Evolutionary conservation across 2,113 vertebrate genomes (phyloP), one percentile per base, ranked within the genome.

Genomic region (Aldabrachelys gigantea): DNA sequence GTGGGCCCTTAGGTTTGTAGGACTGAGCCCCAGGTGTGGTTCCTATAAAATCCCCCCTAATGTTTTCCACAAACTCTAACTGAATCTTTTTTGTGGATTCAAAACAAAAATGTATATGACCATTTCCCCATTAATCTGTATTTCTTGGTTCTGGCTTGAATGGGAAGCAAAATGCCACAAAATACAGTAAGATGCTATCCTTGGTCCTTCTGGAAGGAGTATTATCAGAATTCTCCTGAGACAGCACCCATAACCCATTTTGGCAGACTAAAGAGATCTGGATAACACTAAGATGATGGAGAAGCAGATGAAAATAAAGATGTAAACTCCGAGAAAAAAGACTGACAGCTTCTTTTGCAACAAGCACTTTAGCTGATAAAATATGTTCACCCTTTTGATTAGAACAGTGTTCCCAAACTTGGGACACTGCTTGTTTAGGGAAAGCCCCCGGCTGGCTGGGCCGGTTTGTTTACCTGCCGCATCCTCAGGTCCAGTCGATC

Each of bases 251-350:
- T 82, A 88, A 53, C 94, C 2, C 0, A 94, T 85, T 17, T 80
- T 93, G 95, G 90, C 52, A 53, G 38, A 22, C 57, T 76, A 69
- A 92, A 85, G 89, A 96, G 50, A 87, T 89, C 72, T 14, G 62
- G 14, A 72, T 72, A 72, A 72, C 65, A n/a, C 65, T 72, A 24
- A 90, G 88, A 82, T 93, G 95, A 96, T 56, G 80, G 92, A 93
- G 85, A 78, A 76, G 82, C 78, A 85, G 49, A 50, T 91, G 65
- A 38, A 72, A 72, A 72, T 38, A 38, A 69, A 85, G 50, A 35
- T 49, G 62, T 16, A 41, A 80, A 85, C 11, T n/a, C 49, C 86
- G 8, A 59, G 3, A 41, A 49, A 49, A 38, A 80, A 31, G 16
- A 16, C 6, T 59, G 24, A 57, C 14, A 10, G 49, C 75, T 92